phyloP scores from a whole-genome alignment of 2,113 vertebrate genomes.

The Ptilonorhynchus violaceus region DNA sequence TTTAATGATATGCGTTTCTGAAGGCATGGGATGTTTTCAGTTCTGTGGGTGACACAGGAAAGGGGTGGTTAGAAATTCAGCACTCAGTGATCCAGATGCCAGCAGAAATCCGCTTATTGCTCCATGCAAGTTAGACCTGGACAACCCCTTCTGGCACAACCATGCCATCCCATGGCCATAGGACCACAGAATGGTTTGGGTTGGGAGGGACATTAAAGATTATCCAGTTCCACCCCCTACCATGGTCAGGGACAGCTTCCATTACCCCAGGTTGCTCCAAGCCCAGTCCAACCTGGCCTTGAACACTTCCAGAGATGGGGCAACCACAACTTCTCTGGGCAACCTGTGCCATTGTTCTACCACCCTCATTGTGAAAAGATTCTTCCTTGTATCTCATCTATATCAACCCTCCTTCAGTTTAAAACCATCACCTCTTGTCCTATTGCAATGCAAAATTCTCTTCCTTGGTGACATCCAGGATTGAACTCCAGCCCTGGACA shows the following conservation, averaged over 20 bases:
- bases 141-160: not conserved
- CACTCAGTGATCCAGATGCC: not conserved
- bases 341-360: no score
- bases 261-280: accelerated
- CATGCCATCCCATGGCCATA: accelerated
- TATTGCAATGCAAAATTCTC: accelerated
- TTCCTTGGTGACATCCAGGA: not conserved
- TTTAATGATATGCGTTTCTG: not conserved
- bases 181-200: not conserved
- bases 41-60: not conserved
- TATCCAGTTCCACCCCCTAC: not conserved
- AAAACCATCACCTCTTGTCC: not conserved
- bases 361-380: accelerated
- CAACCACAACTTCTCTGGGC: not conserved
- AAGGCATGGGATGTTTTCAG: not conserved
- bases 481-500: accelerated
- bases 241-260: not conserved
- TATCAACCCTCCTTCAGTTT: no score
- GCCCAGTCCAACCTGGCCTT: accelerated
- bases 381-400: not conserved
- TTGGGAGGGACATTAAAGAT: not conserved
- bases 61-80: not conserved
- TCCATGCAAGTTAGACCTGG: not conserved
- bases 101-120: not conserved
- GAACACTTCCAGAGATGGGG: not conserved